Evolutionary conservation across 1,140 invertebrate genomes (phyloP).

Genomic region (Heliconius himera): DNA sequence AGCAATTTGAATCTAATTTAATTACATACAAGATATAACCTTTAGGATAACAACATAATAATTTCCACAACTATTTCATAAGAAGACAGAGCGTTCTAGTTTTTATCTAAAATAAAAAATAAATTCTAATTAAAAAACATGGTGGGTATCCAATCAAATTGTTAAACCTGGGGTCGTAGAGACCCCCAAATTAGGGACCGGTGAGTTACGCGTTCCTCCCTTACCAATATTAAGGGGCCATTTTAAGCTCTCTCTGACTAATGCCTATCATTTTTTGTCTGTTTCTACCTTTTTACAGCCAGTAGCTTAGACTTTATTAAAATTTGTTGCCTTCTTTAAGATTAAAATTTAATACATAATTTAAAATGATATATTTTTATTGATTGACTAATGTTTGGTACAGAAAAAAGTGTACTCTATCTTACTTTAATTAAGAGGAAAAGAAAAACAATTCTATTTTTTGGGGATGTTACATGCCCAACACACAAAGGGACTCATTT

Average conservation of each 20-base stretch:
- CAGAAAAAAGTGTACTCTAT: too few relatives aligned
- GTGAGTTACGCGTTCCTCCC: conserved; percentile 54
- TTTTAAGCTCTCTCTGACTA: conserved; percentile 63
- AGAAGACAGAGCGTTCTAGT: neutral
- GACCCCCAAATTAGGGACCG: conserved; percentile 52
- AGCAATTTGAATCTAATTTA: too few relatives aligned
- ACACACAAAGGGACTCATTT: too few relatives aligned
- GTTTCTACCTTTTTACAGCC: conserved; percentile 58
- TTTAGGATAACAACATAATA: too few relatives aligned
- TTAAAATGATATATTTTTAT: neutral
- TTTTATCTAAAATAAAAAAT: neutral
- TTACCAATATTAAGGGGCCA: conserved; percentile 60
- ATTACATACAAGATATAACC: too few relatives aligned
- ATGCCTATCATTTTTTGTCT: conserved; percentile 67
- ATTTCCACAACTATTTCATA: neutral
- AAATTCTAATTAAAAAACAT: conserved; percentile 28
- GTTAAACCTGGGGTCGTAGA: conserved; percentile 44
- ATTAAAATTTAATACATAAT: conserved; percentile 1
- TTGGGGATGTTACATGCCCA: too few relatives aligned
- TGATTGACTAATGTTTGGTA: too few relatives aligned
- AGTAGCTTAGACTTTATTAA: conserved; percentile 60
- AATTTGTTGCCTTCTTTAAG: conserved; percentile 45
- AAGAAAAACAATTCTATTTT: too few relatives aligned
- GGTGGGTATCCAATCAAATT: conserved; percentile 52
- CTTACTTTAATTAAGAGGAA: too few relatives aligned